These are phyloP conservation scores for Osmerus eperlanus DNA, from an alignment of 2,113 vertebrate genomes.

Conservation along the genomic window DNA sequence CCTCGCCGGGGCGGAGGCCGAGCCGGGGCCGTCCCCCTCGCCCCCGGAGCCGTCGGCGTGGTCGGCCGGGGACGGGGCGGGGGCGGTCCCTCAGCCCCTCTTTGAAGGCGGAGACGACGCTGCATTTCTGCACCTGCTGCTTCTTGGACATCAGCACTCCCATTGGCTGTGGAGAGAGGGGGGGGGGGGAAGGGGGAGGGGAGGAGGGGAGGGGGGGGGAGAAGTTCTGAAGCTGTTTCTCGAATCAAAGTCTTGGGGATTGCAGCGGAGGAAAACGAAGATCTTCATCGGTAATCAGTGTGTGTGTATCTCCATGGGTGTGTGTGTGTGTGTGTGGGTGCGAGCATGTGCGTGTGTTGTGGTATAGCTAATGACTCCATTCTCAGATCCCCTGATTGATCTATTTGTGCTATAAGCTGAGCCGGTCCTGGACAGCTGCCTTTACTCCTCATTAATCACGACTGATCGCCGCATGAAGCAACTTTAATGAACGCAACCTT, in stretches of 20 bases:
- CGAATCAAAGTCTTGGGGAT: too few relatives aligned
- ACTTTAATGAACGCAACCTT: background rate
- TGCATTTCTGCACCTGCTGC: constrained; percentile 96
- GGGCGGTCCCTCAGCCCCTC: constrained; percentile 82
- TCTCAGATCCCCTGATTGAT: background rate
- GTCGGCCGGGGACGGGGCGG: constrained; percentile 48
- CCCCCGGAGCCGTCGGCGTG: constrained; percentile 51
- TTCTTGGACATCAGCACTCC: constrained; percentile 96
- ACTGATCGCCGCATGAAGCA: constrained; percentile 17
- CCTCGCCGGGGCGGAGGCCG: too few relatives aligned
- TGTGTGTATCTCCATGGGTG: background rate
- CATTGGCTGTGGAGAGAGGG: constrained; percentile 76
- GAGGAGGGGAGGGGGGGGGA: too few relatives aligned
- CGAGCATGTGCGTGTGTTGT: background rate
- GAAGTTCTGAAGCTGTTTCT: background rate
- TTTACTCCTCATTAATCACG: background rate
- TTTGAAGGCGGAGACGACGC: constrained; percentile 90
- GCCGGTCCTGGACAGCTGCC: background rate
- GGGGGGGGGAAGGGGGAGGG: constrained; percentile 16
- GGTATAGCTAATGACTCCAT: background rate
- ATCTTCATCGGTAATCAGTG: background rate
- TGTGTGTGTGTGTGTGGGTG: background rate
- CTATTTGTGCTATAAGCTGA: constrained; percentile 4
- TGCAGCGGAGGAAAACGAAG: too few relatives aligned
- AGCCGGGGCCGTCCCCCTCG: constrained; percentile 64